Base-by-base conservation (phyloP, 2,113 vertebrate species). In the Gnathonemus echidnorhynchus region DNA sequence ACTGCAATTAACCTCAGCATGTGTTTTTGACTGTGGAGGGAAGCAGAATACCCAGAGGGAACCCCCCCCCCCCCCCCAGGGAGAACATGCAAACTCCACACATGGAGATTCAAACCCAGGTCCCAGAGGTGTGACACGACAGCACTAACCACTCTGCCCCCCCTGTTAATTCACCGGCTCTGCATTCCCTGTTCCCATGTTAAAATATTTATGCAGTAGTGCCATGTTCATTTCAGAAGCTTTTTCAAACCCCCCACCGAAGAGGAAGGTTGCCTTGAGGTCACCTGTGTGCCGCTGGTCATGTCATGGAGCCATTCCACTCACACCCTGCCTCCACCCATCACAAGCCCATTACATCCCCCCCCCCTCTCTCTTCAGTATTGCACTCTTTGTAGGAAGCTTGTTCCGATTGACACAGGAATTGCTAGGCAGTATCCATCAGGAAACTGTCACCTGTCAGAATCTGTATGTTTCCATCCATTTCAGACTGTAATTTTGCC, bases 1-100 rank as follows among this genome's bases (percentile, higher is more conserved):
- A 27, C 58, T 66, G 2, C 9, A 66, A 3, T 66, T 62, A 62
- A n/a, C 24, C 58, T n/a, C 24, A 10, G n/a, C n/a, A 27, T 66
- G 62, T 27, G 10, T 27, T 56, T 66, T 13, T n/a, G 62, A 66
- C 24, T 66, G 62, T 27, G 62, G 3, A 24, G n/a, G 62, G 62
- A 70, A 31, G 0, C 56, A 24, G 21, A 58, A 0, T 0, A 24
- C n/a, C n/a, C 10, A 3, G n/a, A 70, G 3, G 27, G 31, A 31
- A 1, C n/a, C 10, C n/a, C 11, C 0, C n/a, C n/a, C 10, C n/a
- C 11, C 0, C n/a, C 10, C n/a, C 11, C 0, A 3, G 10, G 62
- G n/a, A 31, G 10, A 70, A 70, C 62, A 31, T 13, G 27, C 62
- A 66, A 66, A 13, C 62, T 66, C 62, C 62, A 66, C 9, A 31